Conservation (phyloP, 2,888 invertebrate species). For the Rapana venosa region DNA sequence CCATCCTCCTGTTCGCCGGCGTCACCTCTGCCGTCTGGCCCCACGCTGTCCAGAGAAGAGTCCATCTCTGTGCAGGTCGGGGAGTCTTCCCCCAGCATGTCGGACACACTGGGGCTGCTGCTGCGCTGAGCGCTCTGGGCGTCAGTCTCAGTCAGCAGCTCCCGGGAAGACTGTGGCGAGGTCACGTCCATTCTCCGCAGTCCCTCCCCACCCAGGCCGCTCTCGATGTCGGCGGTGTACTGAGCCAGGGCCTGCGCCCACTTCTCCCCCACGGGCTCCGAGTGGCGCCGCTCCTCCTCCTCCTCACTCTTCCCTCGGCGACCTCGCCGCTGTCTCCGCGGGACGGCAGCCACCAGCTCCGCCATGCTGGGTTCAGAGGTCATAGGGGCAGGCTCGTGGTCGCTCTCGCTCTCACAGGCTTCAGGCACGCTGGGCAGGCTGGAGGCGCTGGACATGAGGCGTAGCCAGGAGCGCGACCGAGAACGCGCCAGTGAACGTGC, state of each 20-base stretch:
- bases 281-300: conserved; percentile 64
- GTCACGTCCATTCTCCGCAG: background rate
- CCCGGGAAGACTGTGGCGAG: background rate
- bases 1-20: background rate
- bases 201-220: conserved; percentile 32
- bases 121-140: background rate
- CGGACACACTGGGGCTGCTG: background rate
- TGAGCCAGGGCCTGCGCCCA: conserved; percentile 62
- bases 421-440: conserved; percentile 73
- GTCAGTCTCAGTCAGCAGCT: background rate
- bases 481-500: background rate
- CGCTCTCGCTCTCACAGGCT: conserved; percentile 58
- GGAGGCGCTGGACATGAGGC: conserved; percentile 64
- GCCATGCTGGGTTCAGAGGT: conserved; percentile 50
- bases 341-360: conserved; percentile 53
- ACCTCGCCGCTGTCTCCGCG: conserved; percentile 55
- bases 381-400: conserved; percentile 19
- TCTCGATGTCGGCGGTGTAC: conserved; percentile 51
- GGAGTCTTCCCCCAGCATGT: background rate
- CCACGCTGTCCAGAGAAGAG: background rate
- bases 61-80: background rate
- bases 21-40: background rate
- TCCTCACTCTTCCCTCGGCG: conserved; percentile 34
- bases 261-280: conserved; percentile 66
- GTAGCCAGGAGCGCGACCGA: conserved; percentile 43